phyloP scores from a whole-genome alignment of 37 sponge, comb jelly and placozoan species.

The Aphrocallistes beatrix region DNA sequence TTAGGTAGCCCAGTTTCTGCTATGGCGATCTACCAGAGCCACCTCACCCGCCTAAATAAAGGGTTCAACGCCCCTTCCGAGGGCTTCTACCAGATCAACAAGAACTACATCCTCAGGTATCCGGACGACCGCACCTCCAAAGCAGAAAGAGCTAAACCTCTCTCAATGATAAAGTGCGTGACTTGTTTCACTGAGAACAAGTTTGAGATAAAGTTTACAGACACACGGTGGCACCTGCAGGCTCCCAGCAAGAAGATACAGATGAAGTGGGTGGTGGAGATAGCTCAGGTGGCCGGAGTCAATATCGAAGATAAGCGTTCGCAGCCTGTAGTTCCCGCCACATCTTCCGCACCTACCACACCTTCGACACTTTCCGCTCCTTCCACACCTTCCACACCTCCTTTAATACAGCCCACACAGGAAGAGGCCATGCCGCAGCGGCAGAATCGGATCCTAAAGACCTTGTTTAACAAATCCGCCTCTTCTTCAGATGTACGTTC shows the following conservation, averaged over 20 bases:
- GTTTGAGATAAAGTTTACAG: not conserved
- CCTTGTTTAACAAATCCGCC: too few species aligned
- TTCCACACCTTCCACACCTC: too few species aligned
- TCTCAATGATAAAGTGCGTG: not conserved
- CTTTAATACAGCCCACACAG: too few species aligned
- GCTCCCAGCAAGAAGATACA: not conserved
- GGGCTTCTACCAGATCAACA: conserved; percentile 1
- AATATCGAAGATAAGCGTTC: not conserved
- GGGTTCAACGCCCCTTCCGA: not conserved
- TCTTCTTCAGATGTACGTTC: too few species aligned
- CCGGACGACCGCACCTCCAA: not conserved
- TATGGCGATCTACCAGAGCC: not conserved
- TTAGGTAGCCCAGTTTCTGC: too few species aligned
- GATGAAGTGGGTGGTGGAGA: conserved; percentile 18
- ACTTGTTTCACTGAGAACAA: not conserved
- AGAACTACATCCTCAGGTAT: conserved; percentile 13
- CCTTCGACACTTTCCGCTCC: too few species aligned
- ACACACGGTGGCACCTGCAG: not conserved
- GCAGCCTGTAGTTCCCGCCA: not conserved
- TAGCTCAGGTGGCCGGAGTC: not conserved
- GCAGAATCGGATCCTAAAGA: too few species aligned
- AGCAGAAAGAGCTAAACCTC: not conserved
- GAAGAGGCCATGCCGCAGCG: too few species aligned
- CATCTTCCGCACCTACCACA: too few species aligned
- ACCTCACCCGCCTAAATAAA: not conserved